Percentiles rank a stretch among this genome's conserved stretches.
These are phyloP conservation scores for Oncorhynchus mykiss DNA, from an alignment of 2,113 vertebrate genomes.

Conservation along the genomic window DNA sequence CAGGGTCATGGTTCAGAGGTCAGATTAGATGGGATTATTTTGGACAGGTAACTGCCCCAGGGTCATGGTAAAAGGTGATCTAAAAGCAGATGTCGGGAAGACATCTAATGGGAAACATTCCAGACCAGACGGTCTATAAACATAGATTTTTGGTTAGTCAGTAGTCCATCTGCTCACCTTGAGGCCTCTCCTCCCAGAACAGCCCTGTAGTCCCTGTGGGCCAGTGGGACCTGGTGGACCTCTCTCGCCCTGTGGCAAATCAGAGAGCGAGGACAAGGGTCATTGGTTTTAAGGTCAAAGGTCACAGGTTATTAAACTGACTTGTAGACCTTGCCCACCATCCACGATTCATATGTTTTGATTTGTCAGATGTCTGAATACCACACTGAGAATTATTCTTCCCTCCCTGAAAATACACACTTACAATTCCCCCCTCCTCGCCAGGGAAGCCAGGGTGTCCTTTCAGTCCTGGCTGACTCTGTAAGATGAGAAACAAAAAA, in stretches of 20 bases:
- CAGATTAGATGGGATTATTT: too few relatives aligned
- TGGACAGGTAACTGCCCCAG: too few relatives aligned
- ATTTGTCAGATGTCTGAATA: neutral
- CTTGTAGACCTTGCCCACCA: too few relatives aligned
- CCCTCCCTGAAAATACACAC: conserved; percentile 43
- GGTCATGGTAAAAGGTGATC: neutral
- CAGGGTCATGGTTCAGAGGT: too few relatives aligned
- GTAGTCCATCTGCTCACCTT: conserved; percentile 65
- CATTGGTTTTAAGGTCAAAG: neutral
- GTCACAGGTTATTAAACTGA: neutral
- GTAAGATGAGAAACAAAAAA: conserved; percentile 29
- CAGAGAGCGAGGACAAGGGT: neutral
- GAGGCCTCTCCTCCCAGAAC: conserved; percentile 73
- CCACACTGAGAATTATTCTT: neutral
- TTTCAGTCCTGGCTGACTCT: conserved; percentile 74
- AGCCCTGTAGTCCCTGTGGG: conserved; percentile 77
- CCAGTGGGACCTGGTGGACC: conserved; percentile 75
- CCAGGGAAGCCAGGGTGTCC: conserved; percentile 81
- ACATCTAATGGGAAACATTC: too few relatives aligned
- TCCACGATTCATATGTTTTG: too few relatives aligned
- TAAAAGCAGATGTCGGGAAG: neutral
- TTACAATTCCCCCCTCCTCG: conserved; percentile 82
- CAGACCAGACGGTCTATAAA: too few relatives aligned
- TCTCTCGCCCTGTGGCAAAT: conserved; percentile 77
- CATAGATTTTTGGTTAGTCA: neutral